Evolutionary conservation across 2,113 vertebrate genomes (phyloP).

Genomic region (Mobula birostris): DNA sequence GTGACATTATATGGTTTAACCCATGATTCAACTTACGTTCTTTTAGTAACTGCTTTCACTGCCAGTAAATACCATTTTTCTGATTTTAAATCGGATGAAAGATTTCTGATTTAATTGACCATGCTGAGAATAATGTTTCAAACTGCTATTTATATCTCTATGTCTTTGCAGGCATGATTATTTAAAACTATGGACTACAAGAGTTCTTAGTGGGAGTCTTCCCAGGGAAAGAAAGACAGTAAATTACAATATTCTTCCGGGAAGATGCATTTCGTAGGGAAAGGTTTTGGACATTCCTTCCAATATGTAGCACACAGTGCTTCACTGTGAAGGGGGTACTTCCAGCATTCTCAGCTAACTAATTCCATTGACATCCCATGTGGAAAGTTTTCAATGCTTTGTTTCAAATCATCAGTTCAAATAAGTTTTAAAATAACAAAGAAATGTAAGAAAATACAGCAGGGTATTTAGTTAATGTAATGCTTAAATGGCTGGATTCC

Average conservation of each 20-base stretch:
- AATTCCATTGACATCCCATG: not conserved
- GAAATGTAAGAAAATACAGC: not conserved
- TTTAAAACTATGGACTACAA: no score
- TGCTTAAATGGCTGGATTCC: not conserved
- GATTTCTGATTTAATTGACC: no score
- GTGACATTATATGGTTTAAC: no score
- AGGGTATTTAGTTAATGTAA: not conserved
- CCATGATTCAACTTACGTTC: no score
- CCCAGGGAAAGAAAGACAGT: not conserved
- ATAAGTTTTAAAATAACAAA: not conserved
- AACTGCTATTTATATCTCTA: no score
- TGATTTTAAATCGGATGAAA: no score
- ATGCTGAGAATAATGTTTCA: no score
- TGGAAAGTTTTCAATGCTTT: not conserved
- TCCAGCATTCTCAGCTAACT: not conserved
- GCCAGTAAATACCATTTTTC: no score
- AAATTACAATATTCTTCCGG: not conserved
- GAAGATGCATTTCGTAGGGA: not conserved
- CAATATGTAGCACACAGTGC: not conserved
- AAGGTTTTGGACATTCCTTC: not conserved
- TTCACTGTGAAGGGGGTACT: not conserved
- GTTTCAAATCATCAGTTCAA: not conserved
- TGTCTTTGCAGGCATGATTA: no score
- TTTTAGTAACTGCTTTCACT: no score
- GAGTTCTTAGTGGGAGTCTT: not conserved